These are phyloP conservation scores for Corvus cornix DNA, from an alignment of 2,113 vertebrate genomes.

Conservation along the genomic window DNA sequence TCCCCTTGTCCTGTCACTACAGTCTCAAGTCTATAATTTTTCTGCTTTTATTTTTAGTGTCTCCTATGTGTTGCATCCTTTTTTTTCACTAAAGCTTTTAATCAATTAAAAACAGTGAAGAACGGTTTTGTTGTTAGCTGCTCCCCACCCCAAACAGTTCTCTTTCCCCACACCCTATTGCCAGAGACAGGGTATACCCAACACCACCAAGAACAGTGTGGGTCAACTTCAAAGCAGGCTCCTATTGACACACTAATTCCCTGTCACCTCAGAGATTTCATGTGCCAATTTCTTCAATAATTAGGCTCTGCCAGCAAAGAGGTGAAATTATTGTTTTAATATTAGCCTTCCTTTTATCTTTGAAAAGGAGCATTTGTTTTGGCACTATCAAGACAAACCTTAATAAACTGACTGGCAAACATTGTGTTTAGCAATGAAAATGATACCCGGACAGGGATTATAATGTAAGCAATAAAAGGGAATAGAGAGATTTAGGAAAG, in stretches of 20 bases:
- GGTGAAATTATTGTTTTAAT: conserved; percentile 72
- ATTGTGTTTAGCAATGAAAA: conserved; percentile 82
- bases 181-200: conserved; percentile 36
- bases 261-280: conserved; percentile 71
- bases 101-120: not conserved
- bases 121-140: not conserved
- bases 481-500: conserved; percentile 86
- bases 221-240: conserved; percentile 77
- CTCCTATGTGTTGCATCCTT: not conserved
- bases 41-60: not conserved
- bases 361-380: conserved; percentile 71
- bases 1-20: not conserved
- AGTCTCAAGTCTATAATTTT: not conserved
- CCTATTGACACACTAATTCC: conserved; percentile 33
- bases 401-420: conserved; percentile 82
- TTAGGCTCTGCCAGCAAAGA: conserved; percentile 59
- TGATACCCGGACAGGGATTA: conserved; percentile 80
- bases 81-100: not conserved
- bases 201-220: conserved; percentile 56
- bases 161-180: not conserved
- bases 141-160: not conserved
- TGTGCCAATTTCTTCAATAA: conserved; percentile 62
- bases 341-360: conserved; percentile 76
- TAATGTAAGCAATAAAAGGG: conserved; percentile 73
- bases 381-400: conserved; percentile 75